Conservation (phyloP, 1,140 invertebrate genomes). For the Yoshiicerus persimilis region DNA sequence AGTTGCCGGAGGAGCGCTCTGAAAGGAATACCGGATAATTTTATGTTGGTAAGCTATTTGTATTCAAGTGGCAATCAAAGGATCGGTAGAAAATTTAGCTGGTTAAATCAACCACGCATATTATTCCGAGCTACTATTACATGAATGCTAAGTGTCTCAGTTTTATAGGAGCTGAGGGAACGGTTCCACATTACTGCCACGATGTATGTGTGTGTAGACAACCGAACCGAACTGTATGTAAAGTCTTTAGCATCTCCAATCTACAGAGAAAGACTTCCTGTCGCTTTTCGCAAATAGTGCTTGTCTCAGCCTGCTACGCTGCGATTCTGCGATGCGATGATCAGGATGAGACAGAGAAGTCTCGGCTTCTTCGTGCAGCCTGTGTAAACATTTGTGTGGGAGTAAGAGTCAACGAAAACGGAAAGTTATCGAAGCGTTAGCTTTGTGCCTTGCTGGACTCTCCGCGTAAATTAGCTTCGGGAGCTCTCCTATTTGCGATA, state of each 20-base stretch:
- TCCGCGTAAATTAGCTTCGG: neutral
- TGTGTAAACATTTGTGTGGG: slow-evolving; percentile 18
- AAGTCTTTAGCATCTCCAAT: neutral
- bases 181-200: neutral
- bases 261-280: neutral
- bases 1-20: neutral
- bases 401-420: neutral
- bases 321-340: no score
- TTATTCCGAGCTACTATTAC: neutral
- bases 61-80: slow-evolving; percentile 1
- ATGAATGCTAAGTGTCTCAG: slow-evolving; percentile 2
- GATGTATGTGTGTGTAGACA: neutral
- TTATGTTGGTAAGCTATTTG: neutral
- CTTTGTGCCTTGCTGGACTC: neutral
- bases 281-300: neutral
- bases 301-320: no score
- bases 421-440: neutral
- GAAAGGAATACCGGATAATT: neutral
- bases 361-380: neutral
- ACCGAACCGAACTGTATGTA: neutral
- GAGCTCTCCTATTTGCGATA: neutral
- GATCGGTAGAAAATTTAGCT: neutral
- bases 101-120: neutral
- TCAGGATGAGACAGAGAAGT: neutral
- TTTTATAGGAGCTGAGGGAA: neutral